A percentile compares a stretch with the other conserved stretches of the same genome.
These are phyloP conservation scores for Drosophila sordidapex DNA, from an alignment of 2,888 invertebrate species.

Conservation along the genomic window DNA sequence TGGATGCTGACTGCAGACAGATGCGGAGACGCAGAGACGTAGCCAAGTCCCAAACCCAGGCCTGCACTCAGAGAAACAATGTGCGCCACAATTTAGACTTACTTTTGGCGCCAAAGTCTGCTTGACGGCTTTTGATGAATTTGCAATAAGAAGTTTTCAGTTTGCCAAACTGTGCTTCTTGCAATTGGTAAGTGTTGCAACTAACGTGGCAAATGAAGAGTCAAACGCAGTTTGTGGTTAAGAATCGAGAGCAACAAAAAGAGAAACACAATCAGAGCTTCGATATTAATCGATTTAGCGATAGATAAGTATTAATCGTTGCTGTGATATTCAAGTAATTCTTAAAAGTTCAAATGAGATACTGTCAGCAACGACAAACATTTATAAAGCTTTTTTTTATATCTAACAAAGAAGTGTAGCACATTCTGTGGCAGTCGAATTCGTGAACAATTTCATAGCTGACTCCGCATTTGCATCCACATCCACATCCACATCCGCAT, in stretches of 20 bases:
- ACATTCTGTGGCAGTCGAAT: not conserved
- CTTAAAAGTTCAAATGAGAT: not conserved
- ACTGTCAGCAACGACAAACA: not conserved
- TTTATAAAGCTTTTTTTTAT: not conserved
- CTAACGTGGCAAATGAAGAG: no score
- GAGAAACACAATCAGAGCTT: no score
- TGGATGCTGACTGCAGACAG: constrained; percentile 60
- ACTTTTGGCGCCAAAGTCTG: constrained; percentile 1
- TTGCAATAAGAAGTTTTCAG: not conserved
- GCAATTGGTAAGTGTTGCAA: no score
- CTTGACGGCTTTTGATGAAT: not conserved
- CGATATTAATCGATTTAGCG: no score
- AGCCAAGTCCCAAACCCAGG: constrained; percentile 19
- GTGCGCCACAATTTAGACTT: not conserved
- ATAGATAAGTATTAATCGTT: no score
- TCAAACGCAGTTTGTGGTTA: no score
- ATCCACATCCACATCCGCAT: not conserved
- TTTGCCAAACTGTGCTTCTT: not conserved
- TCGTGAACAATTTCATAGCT: constrained; percentile 42
- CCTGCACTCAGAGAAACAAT: constrained; percentile 10
- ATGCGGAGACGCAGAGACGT: constrained; percentile 1
- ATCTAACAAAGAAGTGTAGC: not conserved
- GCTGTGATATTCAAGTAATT: not conserved
- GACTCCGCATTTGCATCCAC: constrained; percentile 18
- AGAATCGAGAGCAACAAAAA: no score